These are phyloP conservation scores for Papilio polytes DNA, from an alignment of 1,140 invertebrate genomes.

Conservation along the genomic window DNA sequence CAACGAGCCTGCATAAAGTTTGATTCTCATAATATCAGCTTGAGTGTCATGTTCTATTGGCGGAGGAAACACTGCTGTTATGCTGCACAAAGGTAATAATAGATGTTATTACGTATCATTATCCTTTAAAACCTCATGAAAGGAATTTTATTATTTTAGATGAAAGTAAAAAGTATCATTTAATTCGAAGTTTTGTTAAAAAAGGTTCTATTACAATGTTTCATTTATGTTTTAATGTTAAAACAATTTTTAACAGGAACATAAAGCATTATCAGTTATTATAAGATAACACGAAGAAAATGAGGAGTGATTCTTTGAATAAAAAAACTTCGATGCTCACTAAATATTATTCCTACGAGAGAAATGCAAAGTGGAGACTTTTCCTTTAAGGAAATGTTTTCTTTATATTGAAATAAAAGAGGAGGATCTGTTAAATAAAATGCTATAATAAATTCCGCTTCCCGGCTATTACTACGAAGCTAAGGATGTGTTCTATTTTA, in stretches of 20 bases:
- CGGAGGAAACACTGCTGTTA: slow-evolving; percentile 43
- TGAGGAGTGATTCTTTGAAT: not conserved
- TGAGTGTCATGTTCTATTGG: slow-evolving; percentile 50
- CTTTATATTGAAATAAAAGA: slow-evolving; percentile 24
- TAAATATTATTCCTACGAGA: not conserved
- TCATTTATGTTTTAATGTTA: no score
- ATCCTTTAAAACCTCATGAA: not conserved
- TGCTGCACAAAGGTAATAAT: slow-evolving; percentile 32
- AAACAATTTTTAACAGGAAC: not conserved
- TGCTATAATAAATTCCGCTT: slow-evolving; percentile 12
- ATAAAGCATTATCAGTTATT: not conserved
- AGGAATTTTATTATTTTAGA: no score
- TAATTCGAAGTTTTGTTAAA: no score
- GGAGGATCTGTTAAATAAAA: slow-evolving; percentile 3
- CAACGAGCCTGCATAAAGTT: not conserved
- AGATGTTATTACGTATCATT: slow-evolving; percentile 19
- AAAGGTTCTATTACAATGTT: no score
- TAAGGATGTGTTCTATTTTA: slow-evolving; percentile 20
- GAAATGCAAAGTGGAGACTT: not conserved
- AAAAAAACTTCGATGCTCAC: not conserved
- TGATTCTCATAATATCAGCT: slow-evolving; percentile 33
- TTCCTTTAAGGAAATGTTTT: not conserved
- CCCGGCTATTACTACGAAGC: slow-evolving; percentile 4
- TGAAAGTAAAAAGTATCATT: no score
- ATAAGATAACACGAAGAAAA: not conserved